phyloP scores from a whole-genome alignment of 2,888 invertebrate species.

The Drosophila robusta region DNA sequence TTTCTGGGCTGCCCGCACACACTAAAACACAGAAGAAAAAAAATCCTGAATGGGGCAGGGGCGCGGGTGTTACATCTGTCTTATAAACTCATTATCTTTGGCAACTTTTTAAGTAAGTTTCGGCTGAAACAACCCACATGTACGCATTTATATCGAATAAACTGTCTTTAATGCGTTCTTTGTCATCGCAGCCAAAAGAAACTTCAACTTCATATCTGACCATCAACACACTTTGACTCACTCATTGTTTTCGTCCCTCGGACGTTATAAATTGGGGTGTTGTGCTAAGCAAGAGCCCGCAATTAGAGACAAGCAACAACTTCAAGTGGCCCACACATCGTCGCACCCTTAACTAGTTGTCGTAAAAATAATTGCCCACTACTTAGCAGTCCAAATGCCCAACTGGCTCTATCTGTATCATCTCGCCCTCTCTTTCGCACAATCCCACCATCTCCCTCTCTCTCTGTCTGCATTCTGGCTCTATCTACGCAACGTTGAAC shows the following conservation, averaged over 20 bases:
- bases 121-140: constrained; percentile 57
- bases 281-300: constrained; percentile 53
- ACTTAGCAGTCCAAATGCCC: constrained; percentile 74
- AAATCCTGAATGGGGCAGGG: neutral
- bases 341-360: constrained; percentile 77
- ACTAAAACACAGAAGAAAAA: constrained; percentile 10
- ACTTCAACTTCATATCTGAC: constrained; percentile 71
- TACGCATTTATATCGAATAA: constrained; percentile 71
- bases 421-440: neutral
- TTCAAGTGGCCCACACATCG: constrained; percentile 60
- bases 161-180: constrained; percentile 61
- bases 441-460: neutral
- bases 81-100: constrained; percentile 79
- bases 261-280: constrained; percentile 53
- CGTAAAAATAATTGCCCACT: constrained; percentile 81
- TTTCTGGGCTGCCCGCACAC: constrained; percentile 23
- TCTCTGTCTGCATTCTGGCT: neutral
- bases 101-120: constrained; percentile 72
- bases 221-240: constrained; percentile 67
- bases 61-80: constrained; percentile 55
- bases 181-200: constrained; percentile 29
- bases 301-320: constrained; percentile 73
- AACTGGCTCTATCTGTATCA: constrained; percentile 34
- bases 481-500: constrained; percentile 31
- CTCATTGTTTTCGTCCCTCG: constrained; percentile 51